Evolutionary conservation across 2,113 vertebrate genomes (phyloP).

Genomic region (Rhizomys pruinosus): DNA sequence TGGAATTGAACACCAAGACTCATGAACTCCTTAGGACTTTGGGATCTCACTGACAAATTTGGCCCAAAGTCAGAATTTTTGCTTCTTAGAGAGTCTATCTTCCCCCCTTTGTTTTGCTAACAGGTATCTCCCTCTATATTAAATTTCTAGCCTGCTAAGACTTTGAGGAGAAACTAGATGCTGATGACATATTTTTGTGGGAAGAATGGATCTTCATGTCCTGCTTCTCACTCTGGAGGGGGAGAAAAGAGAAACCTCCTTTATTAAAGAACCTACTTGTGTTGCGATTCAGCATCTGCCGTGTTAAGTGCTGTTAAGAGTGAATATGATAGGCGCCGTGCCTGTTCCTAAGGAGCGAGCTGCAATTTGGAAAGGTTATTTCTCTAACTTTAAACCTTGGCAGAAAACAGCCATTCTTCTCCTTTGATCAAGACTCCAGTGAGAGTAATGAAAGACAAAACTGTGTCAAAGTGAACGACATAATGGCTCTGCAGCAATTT

Average conservation of each 20-base stretch:
- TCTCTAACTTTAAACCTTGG: constrained; percentile 68
- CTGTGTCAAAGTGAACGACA: constrained; percentile 43
- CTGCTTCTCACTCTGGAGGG: background rate
- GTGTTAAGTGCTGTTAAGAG: constrained; percentile 53
- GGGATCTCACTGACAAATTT: background rate
- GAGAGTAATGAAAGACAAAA: constrained; percentile 70
- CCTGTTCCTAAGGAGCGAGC: constrained; percentile 47
- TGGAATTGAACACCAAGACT: background rate
- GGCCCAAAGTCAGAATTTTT: background rate
- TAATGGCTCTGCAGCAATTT: constrained; percentile 61
- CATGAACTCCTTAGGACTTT: background rate
- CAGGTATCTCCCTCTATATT: background rate
- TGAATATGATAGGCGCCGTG: background rate
- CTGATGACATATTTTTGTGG: constrained; percentile 41
- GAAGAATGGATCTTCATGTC: constrained; percentile 19
- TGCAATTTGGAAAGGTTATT: constrained; percentile 61
- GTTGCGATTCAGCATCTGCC: background rate
- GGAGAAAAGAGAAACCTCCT: too few relatives aligned
- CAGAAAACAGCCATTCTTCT: constrained; percentile 63
- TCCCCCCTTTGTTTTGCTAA: background rate
- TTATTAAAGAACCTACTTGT: constrained; percentile 19
- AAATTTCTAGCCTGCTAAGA: background rate
- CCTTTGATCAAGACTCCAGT: constrained; percentile 77
- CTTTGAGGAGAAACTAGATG: background rate
- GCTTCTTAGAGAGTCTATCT: background rate